Base-by-base conservation (phyloP, 2,797 vertebrate species). In the Cichlasoma orientale region DNA sequence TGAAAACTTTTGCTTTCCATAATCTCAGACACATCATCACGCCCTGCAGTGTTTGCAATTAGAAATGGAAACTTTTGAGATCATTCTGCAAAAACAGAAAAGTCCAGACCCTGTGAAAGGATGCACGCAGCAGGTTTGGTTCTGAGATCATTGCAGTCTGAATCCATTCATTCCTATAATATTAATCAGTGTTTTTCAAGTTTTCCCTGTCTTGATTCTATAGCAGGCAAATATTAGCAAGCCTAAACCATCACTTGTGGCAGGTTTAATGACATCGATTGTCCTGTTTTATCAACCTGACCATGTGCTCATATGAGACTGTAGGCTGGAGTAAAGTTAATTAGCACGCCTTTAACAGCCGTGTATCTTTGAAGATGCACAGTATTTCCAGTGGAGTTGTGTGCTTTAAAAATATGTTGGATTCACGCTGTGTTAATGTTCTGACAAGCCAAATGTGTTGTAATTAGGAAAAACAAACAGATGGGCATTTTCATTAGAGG, bases 401-500 rank as follows among this genome's bases (percentile, higher is more conserved):
- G 77, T 53, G 71, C 33, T 76, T 77, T 70, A 77, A 75, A 80
- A 92, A 90, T 79, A 88, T 87, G 87, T 77, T 82, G 72, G 73
- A 80, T 82, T 85, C 76, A 86, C 4, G 50, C 90, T 86, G 89
- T 54, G 83, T 82, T 91, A 84, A 88, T 90, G 82, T 84, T 86
- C 83, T 86, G 82, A 90, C 75, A 83, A 89, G 86, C 83, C 80
- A 91, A 92, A 89, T 88, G 86, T 82, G 73, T 72, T 75, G 76
- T 82, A 86, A 90, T 90, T 91, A 88, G 77, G 80, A 88, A 82
- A 90, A 85, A 82, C 82, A 86, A 92, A 86, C 90, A 91, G 91
- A 90, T 90, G 90, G 87, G 66, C 63, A 82, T 82, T 88, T 91
- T 91, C 82, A 88, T 90, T 79, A 84, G 53, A 82, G 79, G 73